Evolutionary conservation across 2,113 vertebrate species (phyloP).

Genomic region (Tauraco erythrolophus): DNA sequence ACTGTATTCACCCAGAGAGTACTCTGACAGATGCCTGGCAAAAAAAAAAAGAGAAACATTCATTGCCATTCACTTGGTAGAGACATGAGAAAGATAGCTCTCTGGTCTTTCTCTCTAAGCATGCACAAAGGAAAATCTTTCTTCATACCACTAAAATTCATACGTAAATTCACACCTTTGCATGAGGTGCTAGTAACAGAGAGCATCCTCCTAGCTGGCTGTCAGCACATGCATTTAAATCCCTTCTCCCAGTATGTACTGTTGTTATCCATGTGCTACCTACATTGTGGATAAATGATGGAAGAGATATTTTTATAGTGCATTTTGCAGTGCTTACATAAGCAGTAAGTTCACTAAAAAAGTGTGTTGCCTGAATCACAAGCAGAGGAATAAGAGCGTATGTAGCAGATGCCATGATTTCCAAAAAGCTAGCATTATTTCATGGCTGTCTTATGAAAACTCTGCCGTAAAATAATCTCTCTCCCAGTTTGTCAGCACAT

Average conservation of each 20-base stretch:
- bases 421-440: not conserved
- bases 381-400: not conserved
- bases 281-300: not conserved
- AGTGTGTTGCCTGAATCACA: not conserved
- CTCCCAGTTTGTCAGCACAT: constrained; percentile 32
- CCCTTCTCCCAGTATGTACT: not conserved
- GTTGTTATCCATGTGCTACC: not conserved
- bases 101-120: not conserved
- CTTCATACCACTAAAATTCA: not conserved
- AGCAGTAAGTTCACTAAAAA: not conserved
- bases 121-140: not conserved
- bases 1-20: not conserved
- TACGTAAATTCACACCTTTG: not conserved
- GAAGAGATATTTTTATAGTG: not conserved
- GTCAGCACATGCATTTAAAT: not conserved
- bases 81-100: not conserved
- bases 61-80: not conserved
- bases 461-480: not conserved
- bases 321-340: not conserved
- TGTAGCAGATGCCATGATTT: not conserved
- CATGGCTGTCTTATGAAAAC: not conserved
- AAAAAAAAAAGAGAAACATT: not conserved
- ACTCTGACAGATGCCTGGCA: not conserved
- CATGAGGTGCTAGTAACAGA: not conserved
- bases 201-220: not conserved